These are phyloP conservation scores for Acanthornis magna DNA, from an alignment of 2,797 vertebrate species.

Conservation along the genomic window DNA sequence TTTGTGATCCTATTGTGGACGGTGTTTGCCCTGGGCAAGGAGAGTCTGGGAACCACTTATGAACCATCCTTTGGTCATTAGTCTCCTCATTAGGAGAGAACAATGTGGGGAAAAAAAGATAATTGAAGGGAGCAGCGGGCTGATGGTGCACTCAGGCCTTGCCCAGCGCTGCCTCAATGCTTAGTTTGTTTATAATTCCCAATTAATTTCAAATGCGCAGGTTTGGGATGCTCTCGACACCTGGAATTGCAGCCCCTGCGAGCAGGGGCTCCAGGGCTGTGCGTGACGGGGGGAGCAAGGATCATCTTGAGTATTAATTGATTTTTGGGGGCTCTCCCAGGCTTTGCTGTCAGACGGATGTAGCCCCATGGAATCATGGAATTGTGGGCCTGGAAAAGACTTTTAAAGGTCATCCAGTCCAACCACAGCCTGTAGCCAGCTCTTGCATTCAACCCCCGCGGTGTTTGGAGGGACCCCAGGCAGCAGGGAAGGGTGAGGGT, in stretches of 20 bases:
- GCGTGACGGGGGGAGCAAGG: neutral
- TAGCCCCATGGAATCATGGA: accelerated
- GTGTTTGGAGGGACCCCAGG: neutral
- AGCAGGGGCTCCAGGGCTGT: neutral
- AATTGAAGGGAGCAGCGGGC: conserved; percentile 68
- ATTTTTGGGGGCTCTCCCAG: neutral
- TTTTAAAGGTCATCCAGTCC: too few species aligned
- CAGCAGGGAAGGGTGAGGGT: neutral
- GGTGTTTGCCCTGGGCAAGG: conserved; percentile 73
- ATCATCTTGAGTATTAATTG: accelerated
- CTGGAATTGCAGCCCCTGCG: accelerated
- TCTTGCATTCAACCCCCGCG: accelerated
- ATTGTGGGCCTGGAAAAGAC: neutral
- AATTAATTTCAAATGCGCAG: conserved; percentile 48
- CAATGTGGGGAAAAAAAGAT: conserved; percentile 57
- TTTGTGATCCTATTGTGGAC: conserved; percentile 84
- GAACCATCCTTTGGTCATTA: conserved; percentile 69
- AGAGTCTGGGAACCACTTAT: conserved; percentile 79
- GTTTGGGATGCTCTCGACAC: neutral
- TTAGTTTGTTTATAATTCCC: conserved; percentile 26
- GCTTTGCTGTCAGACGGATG: neutral
- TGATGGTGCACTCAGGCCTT: conserved; percentile 1
- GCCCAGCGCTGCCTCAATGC: conserved; percentile 5
- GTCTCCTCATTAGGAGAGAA: conserved; percentile 82
- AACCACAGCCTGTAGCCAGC: neutral